Evolutionary conservation across 2,888 invertebrate genomes (phyloP).

Genomic region (Dryadula phaetusa): DNA sequence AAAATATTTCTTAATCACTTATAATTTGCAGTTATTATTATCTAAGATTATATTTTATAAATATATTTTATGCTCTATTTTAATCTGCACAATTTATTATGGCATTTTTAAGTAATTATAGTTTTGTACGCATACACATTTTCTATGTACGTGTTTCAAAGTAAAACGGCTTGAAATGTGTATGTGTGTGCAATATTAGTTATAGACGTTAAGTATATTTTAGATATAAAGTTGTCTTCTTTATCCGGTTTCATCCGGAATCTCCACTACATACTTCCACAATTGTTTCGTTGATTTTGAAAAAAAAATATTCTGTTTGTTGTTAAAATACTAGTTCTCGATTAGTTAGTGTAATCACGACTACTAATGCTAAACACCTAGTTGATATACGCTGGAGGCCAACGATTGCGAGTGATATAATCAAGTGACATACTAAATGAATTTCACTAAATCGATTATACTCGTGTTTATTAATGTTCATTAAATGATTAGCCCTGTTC

Average conservation of each 20-base stretch:
- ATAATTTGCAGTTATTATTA: constrained; percentile 78
- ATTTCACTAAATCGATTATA: constrained; percentile 29
- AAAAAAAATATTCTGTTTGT: constrained; percentile 62
- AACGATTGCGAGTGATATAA: constrained; percentile 23
- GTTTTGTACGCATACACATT: constrained; percentile 83
- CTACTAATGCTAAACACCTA: constrained; percentile 68
- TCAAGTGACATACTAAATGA: constrained; percentile 55
- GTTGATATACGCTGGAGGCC: constrained; percentile 55
- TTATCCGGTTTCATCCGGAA: constrained; percentile 50
- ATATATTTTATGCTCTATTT: constrained; percentile 81
- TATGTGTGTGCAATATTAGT: constrained; percentile 85
- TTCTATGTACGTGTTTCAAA: constrained; percentile 57
- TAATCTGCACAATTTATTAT: constrained; percentile 81
- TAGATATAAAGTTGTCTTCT: constrained; percentile 60
- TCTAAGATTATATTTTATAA: constrained; percentile 79
- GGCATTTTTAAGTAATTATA: constrained; percentile 76
- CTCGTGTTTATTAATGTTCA: constrained; percentile 4
- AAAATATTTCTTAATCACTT: constrained; percentile 66
- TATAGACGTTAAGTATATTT: constrained; percentile 72
- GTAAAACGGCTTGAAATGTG: constrained; percentile 76
- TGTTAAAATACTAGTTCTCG: constrained; percentile 63
- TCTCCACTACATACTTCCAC: constrained; percentile 66
- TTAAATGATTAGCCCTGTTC: constrained; percentile 13
- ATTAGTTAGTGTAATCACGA: constrained; percentile 82
- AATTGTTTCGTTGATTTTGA: constrained; percentile 69